Evolutionary conservation across 2,113 vertebrate species (phyloP), one percentile per base, ranked within the genome.

Genomic region (Pterocles orientalis): DNA sequence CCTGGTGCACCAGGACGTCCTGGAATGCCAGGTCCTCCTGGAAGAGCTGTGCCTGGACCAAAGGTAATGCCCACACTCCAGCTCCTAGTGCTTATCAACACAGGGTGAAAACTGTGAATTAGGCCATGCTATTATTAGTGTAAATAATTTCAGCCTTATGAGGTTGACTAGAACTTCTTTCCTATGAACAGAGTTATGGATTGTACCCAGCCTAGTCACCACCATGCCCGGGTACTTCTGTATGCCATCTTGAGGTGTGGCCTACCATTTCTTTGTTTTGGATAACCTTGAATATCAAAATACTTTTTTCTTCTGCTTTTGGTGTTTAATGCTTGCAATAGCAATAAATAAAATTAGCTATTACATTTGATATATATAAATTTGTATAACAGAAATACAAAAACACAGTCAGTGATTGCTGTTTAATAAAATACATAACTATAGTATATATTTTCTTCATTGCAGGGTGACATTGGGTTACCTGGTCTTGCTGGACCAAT

Each of bases 381-480:
- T 72, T n/a, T 65, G 8, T 58, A 47, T 51, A 62, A 60, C 15
- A 72, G 78, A 81, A 81, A 60, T 71, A 14, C 9, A 83, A 81
- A 91, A 34, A 2, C 21, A 65, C 18, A 57, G 26, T 29, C 62
- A 71, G 21, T 61, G n/a, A 53, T 18, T 61, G 48, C 8, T 31
- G 11, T 87, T 78, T 58, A 85, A 57, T 71, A 88, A 83, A 48
- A 70, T 73, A 77, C 2, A 1, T 75, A 78, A 94, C 14, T 25
- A 61, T 39, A 47, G 7, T 41, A 57, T 57, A 10, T 88, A 14
- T 95, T 90, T 94, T 89, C 79, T 95, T 68, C 94, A 47, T 95
- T 90, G 50, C 82, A 99, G 99, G 99, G 99, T 92, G 99, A 99
- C 66, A 18, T 94, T 26, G 99, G 99, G 31, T 97, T 98, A 48